phyloP scores from a whole-genome alignment of 2,113 vertebrate genomes.

The Apteryx owenii region DNA sequence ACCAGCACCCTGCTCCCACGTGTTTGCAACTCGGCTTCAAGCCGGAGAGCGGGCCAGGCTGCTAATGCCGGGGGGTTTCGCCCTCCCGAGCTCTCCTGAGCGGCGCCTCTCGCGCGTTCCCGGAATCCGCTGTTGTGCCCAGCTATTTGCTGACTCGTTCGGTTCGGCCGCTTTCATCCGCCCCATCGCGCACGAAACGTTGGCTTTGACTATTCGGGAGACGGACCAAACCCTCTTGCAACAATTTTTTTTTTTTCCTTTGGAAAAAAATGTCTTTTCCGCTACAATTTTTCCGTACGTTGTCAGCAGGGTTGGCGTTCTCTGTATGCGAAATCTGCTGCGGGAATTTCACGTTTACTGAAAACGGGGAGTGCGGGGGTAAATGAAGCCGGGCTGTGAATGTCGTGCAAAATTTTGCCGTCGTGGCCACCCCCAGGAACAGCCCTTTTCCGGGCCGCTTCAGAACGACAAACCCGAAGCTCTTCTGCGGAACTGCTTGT shows the following conservation, averaged over 20 bases:
- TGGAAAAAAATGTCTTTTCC: accelerated
- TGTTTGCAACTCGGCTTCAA: neutral
- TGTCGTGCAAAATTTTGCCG: neutral
- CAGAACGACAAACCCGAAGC: neutral
- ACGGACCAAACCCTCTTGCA: neutral
- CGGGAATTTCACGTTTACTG: neutral
- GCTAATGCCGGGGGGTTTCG: neutral
- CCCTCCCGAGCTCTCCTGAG: accelerated
- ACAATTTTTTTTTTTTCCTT: neutral
- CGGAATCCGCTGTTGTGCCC: neutral
- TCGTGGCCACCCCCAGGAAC: accelerated
- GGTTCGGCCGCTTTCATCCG: neutral
- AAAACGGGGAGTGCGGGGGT: neutral
- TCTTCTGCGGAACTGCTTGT: neutral
- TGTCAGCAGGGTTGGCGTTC: neutral
- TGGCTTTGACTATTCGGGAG: neutral
- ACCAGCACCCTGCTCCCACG: neutral
- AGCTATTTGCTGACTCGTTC: neutral
- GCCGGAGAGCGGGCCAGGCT: accelerated
- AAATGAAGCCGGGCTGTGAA: neutral
- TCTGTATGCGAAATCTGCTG: neutral
- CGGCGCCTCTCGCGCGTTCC: neutral
- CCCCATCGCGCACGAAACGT: neutral
- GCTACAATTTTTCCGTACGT: neutral
- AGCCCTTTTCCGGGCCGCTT: neutral